Percentiles rank a stretch among this genome's conserved stretches.
phyloP scores from a whole-genome alignment of 2,888 invertebrate genomes.

The Gryllus longicercus region DNA sequence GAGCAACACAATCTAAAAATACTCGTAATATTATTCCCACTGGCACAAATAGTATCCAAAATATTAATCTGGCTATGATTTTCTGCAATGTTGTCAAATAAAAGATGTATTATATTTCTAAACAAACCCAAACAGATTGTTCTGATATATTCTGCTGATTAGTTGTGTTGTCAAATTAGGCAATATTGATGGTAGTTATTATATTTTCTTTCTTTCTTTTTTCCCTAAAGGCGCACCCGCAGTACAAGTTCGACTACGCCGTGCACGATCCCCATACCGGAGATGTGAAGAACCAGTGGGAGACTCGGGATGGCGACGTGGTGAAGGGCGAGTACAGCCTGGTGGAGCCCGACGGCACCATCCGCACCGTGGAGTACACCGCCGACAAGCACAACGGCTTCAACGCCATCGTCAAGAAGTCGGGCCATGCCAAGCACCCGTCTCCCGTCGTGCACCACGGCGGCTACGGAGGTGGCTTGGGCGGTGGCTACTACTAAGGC shows the following conservation, averaged over 20 bases:
- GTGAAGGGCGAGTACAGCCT: constrained; percentile 9
- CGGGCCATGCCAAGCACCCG: neutral
- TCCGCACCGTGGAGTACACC: neutral
- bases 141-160: too few species aligned
- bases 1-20: too few species aligned
- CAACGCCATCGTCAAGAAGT: neutral
- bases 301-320: neutral
- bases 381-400: neutral
- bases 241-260: constrained; percentile 17
- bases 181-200: too few species aligned
- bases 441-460: neutral
- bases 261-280: constrained; percentile 17
- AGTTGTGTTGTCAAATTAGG: too few species aligned
- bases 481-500: neutral
- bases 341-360: constrained; percentile 17
- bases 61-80: too few species aligned
- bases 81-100: too few species aligned
- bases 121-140: too few species aligned
- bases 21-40: too few species aligned
- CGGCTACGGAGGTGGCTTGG: neutral
- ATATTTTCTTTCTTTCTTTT: neutral
- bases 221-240: neutral
- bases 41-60: too few species aligned
- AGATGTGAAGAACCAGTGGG: neutral
- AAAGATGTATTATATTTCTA: too few species aligned